phyloP scores from a whole-genome alignment of 2,888 invertebrate genomes.

The Lasioglossum zephyrum region DNA sequence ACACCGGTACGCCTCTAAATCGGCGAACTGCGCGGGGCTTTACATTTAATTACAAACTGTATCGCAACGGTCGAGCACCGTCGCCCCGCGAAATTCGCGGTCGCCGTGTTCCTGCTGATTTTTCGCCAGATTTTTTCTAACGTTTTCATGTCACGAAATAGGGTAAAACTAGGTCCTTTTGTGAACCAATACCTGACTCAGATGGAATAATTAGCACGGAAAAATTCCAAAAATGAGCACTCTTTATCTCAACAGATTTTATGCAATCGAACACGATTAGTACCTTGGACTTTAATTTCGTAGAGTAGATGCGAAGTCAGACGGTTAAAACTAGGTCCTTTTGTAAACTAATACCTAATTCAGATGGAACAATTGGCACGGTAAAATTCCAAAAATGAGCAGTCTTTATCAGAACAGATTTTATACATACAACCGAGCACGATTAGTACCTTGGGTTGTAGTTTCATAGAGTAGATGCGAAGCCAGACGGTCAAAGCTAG shows the following conservation, averaged over 20 bases:
- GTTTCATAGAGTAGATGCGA: too few species aligned
- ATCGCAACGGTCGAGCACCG: not conserved
- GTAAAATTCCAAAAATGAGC: too few species aligned
- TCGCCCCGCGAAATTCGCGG: not conserved
- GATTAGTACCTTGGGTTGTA: too few species aligned
- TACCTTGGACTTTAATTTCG: not conserved
- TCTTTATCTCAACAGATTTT: not conserved
- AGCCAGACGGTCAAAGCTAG: too few species aligned
- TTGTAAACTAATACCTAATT: too few species aligned
- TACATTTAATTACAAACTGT: conserved; percentile 35
- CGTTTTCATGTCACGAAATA: not conserved
- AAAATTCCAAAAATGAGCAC: not conserved
- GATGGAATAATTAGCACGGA: not conserved
- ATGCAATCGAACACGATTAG: not conserved
- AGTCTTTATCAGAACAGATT: too few species aligned
- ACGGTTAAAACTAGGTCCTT: too few species aligned
- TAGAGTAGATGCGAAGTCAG: too few species aligned
- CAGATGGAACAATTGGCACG: too few species aligned
- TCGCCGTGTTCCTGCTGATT: not conserved
- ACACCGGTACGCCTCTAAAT: not conserved
- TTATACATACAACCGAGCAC: too few species aligned
- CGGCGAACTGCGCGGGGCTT: conserved; percentile 2
- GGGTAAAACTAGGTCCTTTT: not conserved
- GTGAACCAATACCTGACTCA: not conserved
- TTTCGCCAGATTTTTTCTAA: not conserved